Evolutionary conservation across 30 jellyfish, hydroid and myxozoan genomes (phyloP).

Genomic region (Nemopilema nomurai): DNA sequence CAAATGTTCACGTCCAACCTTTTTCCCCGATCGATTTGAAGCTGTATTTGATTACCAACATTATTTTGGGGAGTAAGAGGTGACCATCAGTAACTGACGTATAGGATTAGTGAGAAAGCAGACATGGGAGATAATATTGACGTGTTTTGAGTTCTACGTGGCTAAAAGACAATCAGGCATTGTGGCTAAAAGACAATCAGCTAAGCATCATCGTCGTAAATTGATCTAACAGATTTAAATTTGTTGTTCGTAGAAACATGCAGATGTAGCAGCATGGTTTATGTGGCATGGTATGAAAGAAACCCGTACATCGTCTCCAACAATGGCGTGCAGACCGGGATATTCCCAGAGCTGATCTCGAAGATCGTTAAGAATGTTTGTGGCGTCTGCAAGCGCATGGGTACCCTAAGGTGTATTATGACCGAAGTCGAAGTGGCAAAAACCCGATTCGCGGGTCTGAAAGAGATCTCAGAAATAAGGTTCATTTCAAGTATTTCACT

Average conservation of each 20-base stretch:
- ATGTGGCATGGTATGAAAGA: slow-evolving; percentile 66
- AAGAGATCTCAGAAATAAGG: not conserved
- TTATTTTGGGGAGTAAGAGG: no score
- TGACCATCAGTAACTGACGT: no score
- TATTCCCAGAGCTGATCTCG: slow-evolving; percentile 39
- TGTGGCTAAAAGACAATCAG: no score
- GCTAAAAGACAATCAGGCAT: no score
- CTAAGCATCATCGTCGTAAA: no score
- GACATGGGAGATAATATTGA: no score
- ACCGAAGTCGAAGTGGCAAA: slow-evolving; percentile 62
- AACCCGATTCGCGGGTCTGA: slow-evolving; percentile 18
- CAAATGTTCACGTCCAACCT: no score
- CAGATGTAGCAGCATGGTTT: slow-evolving; percentile 45
- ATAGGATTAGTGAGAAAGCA: no score
- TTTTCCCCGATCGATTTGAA: no score
- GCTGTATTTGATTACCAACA: no score
- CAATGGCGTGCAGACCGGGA: slow-evolving; percentile 24
- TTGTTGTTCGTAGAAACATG: slow-evolving; percentile 60
- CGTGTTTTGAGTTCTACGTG: no score
- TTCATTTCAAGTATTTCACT: not conserved
- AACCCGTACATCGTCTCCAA: slow-evolving; percentile 32
- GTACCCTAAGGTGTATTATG: slow-evolving; percentile 39
- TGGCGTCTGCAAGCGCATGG: slow-evolving; percentile 45
- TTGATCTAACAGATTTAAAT: not conserved
- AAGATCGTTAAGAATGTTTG: slow-evolving; percentile 35